Conservation (phyloP, 2,797 vertebrate genomes). For the Lophura swinhoii region DNA sequence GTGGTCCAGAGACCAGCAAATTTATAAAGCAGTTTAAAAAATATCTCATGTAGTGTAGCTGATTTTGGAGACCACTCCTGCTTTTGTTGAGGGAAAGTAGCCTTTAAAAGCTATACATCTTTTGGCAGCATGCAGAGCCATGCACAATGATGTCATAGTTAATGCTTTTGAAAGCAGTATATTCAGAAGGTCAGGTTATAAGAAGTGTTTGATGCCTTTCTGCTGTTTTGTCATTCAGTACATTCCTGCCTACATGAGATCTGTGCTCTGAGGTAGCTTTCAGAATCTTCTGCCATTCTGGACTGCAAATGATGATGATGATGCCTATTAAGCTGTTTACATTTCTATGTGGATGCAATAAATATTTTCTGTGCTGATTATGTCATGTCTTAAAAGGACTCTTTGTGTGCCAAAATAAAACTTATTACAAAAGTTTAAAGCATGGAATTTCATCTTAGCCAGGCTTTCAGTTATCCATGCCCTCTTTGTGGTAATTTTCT, state of each 20-base stretch:
- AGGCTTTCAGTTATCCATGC: neutral
- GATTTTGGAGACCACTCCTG: constrained; percentile 54
- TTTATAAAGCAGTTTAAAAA: constrained; percentile 21
- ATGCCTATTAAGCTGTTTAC: neutral
- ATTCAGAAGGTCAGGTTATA: constrained; percentile 12
- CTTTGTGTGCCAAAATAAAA: neutral
- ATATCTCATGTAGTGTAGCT: neutral
- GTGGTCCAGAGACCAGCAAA: constrained; percentile 43
- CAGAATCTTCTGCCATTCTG: neutral
- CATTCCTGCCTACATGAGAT: neutral
- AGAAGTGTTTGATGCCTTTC: constrained; percentile 22
- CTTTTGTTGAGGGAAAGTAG: neutral
- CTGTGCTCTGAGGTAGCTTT: neutral
- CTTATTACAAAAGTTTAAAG: neutral
- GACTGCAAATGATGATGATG: neutral
- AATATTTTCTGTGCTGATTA: neutral
- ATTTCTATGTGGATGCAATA: neutral
- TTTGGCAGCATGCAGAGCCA: constrained; percentile 33
- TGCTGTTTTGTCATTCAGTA: neutral
- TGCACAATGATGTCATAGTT: constrained; percentile 68
- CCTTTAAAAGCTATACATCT: neutral
- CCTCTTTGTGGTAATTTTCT: neutral
- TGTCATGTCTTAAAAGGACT: neutral
- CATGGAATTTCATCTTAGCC: neutral
- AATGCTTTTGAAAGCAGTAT: constrained; percentile 27